Evolutionary conservation across 2,113 vertebrate genomes (phyloP), one percentile per base, ranked within the genome.

Genomic region (Perca flavescens): DNA sequence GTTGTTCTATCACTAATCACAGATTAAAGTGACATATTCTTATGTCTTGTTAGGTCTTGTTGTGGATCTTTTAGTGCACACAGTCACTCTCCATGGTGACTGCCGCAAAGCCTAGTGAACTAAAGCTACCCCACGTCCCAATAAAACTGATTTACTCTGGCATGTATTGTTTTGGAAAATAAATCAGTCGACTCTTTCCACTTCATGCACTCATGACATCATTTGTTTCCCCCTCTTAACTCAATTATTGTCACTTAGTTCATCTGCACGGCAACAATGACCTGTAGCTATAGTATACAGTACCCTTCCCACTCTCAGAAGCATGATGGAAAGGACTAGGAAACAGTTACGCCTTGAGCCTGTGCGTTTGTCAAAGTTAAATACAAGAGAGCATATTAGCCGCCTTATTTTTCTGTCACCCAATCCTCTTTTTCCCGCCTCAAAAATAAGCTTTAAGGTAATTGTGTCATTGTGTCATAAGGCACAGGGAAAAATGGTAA

Each of bases 221-320:
- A 93, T 94, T 94, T 93, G 86, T 91, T 92, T 92, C 86, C 92
- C 92, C 92, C 91, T 94, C 88, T 94, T 94, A 94, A 93, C 93
- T 94, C 93, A 93, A 94, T 94, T 94, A 93, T 94, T 94, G 92
- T 94, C 93, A 93, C 94, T 94, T 94, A 92, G 93, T 95, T 95
- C 94, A 95, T 92, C 90, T 94, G 84, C 61, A 85, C 85, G 89
- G 77, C 91, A 93, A 85, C 80, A 83, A 74, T 93, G 91, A 93
- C 91, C 88, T 93, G 92, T 91, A 91, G 90, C 80, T 86, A 85
- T 83, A 91, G 63, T 74, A 69, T 15, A 67, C 70, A 47, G 67
- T 75, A 80, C 84, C 69, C 80, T 63, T 34, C 85, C 73, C 74
- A 52, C 64, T 86, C 81, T 66, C 64, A 25, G 70, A 66, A 73